Percentiles rank a stretch among this genome's conserved stretches.
Evolutionary conservation across 2,113 vertebrate species (phyloP).

Genomic region (Copsychus sechellarum): DNA sequence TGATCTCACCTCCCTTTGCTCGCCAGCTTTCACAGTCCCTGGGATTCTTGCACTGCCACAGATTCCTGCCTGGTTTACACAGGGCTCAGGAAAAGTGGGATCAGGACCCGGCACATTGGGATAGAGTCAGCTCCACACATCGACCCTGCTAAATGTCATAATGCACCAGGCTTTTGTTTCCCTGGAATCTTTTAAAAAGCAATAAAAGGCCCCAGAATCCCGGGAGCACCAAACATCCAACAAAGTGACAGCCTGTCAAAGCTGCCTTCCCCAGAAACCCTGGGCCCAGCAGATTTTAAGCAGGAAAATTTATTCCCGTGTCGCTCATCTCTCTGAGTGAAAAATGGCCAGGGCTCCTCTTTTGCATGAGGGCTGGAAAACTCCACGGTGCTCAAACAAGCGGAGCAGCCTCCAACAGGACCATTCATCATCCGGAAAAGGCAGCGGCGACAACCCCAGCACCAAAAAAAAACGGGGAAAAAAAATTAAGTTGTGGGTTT

Average conservation of each 20-base stretch:
- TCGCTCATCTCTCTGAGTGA: constrained; percentile 58
- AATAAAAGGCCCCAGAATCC: constrained; percentile 51
- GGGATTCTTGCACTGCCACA: neutral
- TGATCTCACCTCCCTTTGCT: neutral
- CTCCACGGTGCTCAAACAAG: constrained; percentile 58
- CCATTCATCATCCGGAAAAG: constrained; percentile 65
- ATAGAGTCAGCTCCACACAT: neutral
- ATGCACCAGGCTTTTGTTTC: constrained; percentile 39
- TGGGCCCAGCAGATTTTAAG: constrained; percentile 67
- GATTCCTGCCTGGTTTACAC: neutral
- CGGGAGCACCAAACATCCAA: constrained; percentile 31
- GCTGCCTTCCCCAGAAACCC: constrained; percentile 44
- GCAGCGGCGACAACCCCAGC: neutral
- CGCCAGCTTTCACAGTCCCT: neutral
- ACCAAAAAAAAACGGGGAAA: neutral
- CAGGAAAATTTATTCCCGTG: constrained; percentile 62
- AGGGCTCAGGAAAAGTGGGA: neutral
- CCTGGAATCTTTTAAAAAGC: constrained; percentile 66
- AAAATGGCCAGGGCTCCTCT: constrained; percentile 62
- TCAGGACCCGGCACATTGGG: neutral
- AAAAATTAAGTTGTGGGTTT: constrained; percentile 53
- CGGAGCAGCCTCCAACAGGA: constrained; percentile 58
- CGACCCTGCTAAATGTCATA: constrained; percentile 29
- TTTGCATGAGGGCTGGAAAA: constrained; percentile 57
- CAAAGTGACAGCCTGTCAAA: constrained; percentile 64